phyloP scores from a whole-genome alignment of 2,888 invertebrate genomes.

The Kuschelorhynchus macadamiae region DNA sequence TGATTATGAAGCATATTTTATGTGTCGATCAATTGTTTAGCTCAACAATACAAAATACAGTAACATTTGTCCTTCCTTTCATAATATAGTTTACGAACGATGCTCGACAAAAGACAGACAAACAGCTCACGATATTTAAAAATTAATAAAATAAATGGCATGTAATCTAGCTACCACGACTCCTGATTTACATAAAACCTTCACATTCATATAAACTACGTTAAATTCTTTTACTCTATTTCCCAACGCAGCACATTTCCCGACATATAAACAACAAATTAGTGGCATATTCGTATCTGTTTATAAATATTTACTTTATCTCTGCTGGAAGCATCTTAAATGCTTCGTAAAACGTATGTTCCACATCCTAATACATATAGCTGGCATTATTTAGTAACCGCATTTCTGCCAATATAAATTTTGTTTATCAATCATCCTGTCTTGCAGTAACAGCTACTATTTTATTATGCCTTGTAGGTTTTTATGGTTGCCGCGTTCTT shows the following conservation, averaged over 20 bases:
- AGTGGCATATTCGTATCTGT: slow-evolving; percentile 34
- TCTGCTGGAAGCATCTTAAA: slow-evolving; percentile 38
- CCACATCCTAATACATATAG: slow-evolving; percentile 36
- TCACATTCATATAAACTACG: slow-evolving; percentile 12
- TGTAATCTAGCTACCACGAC: no score
- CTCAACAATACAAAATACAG: no score
- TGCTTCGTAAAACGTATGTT: slow-evolving; percentile 43
- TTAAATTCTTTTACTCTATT: slow-evolving; percentile 17
- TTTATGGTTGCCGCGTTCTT: slow-evolving; percentile 5
- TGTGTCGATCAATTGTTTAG: no score
- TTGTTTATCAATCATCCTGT: slow-evolving; percentile 37
- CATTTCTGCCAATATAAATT: slow-evolving; percentile 39
- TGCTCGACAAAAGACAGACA: no score
- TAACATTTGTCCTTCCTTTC: no score
- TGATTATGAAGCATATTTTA: no score
- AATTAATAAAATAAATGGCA: neutral
- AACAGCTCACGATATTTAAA: neutral
- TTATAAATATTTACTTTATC: slow-evolving; percentile 45
- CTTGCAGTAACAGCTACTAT: slow-evolving; percentile 21
- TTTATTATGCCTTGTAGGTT: slow-evolving; percentile 24
- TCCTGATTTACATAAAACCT: slow-evolving; percentile 16
- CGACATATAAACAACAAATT: slow-evolving; percentile 31
- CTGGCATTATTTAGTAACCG: slow-evolving; percentile 35
- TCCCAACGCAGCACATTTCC: slow-evolving; percentile 10
- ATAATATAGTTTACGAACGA: no score